Evolutionary conservation across 1,140 invertebrate genomes (phyloP).

Genomic region (Eufriesea mexicana): DNA sequence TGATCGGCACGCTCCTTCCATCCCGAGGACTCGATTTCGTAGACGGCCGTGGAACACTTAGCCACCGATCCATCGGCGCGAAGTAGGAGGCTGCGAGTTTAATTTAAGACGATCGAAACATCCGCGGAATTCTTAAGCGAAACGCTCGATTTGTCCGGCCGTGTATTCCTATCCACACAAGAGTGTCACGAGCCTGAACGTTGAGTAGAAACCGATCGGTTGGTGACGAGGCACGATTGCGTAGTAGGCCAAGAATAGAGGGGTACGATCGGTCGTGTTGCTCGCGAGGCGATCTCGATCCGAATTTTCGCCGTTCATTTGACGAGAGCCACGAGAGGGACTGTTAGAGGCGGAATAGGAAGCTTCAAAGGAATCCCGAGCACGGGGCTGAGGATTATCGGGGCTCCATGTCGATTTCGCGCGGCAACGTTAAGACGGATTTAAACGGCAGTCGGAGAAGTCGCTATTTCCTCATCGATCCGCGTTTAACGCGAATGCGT

Average conservation of each 20-base stretch:
- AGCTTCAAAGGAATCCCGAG: slow-evolving; percentile 5
- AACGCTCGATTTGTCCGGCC: slow-evolving; percentile 37
- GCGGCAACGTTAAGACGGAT: neutral
- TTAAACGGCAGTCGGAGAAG: neutral
- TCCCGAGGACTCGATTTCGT: neutral
- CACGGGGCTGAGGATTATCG: neutral
- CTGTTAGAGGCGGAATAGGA: slow-evolving; percentile 9
- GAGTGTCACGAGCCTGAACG: slow-evolving; percentile 2
- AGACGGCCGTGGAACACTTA: neutral
- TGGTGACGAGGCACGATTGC: neutral
- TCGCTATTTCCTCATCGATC: neutral
- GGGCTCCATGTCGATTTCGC: neutral
- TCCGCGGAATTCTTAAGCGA: slow-evolving; percentile 48
- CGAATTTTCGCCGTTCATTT: slow-evolving; percentile 29
- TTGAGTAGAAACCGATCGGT: slow-evolving; percentile 26
- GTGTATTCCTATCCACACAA: slow-evolving; percentile 14
- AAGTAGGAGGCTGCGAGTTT: slow-evolving; percentile 17
- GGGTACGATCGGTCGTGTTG: neutral
- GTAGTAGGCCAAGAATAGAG: slow-evolving; percentile 27
- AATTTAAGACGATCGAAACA: slow-evolving; percentile 60
- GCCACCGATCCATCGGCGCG: slow-evolving; percentile 17
- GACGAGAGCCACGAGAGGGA: neutral
- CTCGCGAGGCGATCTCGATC: slow-evolving; percentile 29
- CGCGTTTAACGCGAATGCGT: neutral
- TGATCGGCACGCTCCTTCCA: no score